These are phyloP conservation scores for Anoplolepis gracilipes DNA, from an alignment of 1,140 invertebrate species.

Conservation along the genomic window DNA sequence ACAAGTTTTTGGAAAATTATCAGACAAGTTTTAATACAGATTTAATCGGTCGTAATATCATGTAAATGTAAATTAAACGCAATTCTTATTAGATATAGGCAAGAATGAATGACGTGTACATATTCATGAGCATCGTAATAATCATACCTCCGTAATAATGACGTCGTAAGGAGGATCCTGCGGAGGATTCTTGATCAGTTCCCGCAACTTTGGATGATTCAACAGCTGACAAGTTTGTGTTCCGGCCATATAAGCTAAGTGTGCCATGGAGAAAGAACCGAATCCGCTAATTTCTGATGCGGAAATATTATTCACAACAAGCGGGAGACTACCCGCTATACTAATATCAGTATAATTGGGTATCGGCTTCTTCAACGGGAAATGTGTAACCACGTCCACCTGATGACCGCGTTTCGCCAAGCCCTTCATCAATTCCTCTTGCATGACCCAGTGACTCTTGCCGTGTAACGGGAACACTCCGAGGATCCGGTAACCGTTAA, in stretches of 20 bases:
- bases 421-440: conserved; percentile 76
- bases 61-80: too few species aligned
- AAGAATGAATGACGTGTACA: neutral
- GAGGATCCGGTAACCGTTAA: conserved; percentile 72
- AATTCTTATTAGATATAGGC: neutral
- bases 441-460: conserved; percentile 83
- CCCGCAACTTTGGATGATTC: neutral
- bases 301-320: conserved; percentile 37
- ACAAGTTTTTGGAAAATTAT: neutral
- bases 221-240: conserved; percentile 45
- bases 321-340: conserved; percentile 58
- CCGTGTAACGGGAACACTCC: conserved; percentile 80
- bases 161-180: conserved; percentile 72
- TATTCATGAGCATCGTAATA: neutral
- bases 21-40: neutral
- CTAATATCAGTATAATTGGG: conserved; percentile 81
- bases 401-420: conserved; percentile 83
- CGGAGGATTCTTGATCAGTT: conserved; percentile 62
- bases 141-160: conserved; percentile 65
- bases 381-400: conserved; percentile 83
- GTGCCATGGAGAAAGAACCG: accelerated
- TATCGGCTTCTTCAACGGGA: conserved; percentile 77
- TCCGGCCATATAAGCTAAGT: neutral
- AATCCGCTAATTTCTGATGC: neutral
- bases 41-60: neutral